Evolutionary conservation across 1,140 invertebrate species (phyloP), one percentile per base, ranked within the genome.

Genomic region (Diabrotica virgifera): DNA sequence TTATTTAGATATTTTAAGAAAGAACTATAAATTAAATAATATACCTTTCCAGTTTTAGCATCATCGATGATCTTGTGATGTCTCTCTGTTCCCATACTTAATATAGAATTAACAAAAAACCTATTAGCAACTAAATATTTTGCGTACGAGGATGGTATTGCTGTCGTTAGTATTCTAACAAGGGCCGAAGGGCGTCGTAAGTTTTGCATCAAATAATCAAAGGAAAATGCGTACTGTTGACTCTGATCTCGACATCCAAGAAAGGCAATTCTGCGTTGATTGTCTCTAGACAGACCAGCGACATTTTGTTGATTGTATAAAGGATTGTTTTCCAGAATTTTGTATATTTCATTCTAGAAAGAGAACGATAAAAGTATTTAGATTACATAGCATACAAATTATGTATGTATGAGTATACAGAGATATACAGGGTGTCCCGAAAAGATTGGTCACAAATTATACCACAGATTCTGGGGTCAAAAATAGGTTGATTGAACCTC

Each of bases 71-170:
- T 85, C 59, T 89, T 83, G 2, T 79, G 70, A 79, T 96, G 94
- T 59, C 87, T 82, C 50, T 90, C 85, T 0, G 90, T 90, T 35
- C 94, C 94, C 69, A 93, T 80, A 11, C 85, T 84, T 2, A 88
- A 75, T 11, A 93, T 70, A 0, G 85, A 84, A 71, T 83, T 85
- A 10, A 85, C 85, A 70, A 90, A 89, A 65, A 93, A 80, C 8
- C 52, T 53, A 64, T 63, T 55, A 12, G 65, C 36, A 53, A 71
- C 66, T 50, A 53, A 55, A 66, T 63, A 63, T 63, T 74, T 76
- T 7, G 74, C 65, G 12, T 63, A 52, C 10, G 72, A 40, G 3
- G 65, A 51, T 40, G 72, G 70, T 60, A 64, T 52, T 24, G 65
- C 61, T 36, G 67, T 63, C 40, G 69, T 67, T 40, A 68, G 37